Base-by-base conservation (phyloP, 2,888 invertebrate genomes). In the Crocallis elinguaria region DNA sequence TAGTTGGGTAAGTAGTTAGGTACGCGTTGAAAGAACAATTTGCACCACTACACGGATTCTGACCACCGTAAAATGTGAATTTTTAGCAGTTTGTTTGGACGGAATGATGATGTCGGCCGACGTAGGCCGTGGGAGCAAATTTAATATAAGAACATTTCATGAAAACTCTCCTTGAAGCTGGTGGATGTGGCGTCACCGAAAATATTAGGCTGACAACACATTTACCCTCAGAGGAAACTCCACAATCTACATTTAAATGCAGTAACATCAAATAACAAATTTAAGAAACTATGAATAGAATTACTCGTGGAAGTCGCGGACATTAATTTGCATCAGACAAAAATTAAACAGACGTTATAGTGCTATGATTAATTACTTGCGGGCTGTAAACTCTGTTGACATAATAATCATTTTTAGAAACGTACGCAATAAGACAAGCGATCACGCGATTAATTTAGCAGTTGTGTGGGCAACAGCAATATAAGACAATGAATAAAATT, bases 11-110 rank as follows among this genome's bases (percentile, higher is more conserved):
- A 32, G 32, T 23, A 37, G 30, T 38, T 32, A 32, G 30, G 9
- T 17, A 37, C 21, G 30, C 11, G 36, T 23, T 32, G 38, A 46
- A 58, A 56, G 51, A 57, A 55, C 46, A 53, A 50, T 64, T 50
- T 66, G 53, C 64, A 67, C 67, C 67, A 64, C 56, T 57, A 61
- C 49, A 67, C n/a, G 60, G 53, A 61, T 60, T 60, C 54, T 44
- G 57, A 66, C 66, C 67, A 64, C 71, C 69, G 61, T 69, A 69
- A 73, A 76, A 69, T 64, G 62, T 23, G 62, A 70, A 60, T 77
- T 78, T 75, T 72, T 66, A 69, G 60, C 59, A 50, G 52, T 66
- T 65, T 64, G 58, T 66, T 67, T 61, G 38, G 56, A 60, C 54
- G 56, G 42, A 43, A 54, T 52, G 51, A 64, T 54, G 39, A 50